Evolutionary conservation across 1,140 invertebrate genomes (phyloP).

Genomic region (Pteromalus puparum): DNA sequence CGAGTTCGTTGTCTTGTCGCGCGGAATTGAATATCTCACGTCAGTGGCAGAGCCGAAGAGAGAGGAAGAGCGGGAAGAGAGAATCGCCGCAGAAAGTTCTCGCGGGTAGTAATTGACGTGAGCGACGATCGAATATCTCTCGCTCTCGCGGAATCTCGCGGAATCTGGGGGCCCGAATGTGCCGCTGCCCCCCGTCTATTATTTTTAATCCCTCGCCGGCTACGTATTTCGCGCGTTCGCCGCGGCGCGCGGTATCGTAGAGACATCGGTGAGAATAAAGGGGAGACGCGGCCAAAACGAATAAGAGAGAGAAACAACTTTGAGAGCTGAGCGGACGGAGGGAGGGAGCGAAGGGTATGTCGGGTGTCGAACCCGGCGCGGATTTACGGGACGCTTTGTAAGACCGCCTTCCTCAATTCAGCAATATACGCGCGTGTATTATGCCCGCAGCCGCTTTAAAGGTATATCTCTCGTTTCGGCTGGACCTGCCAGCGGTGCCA

Average conservation of each 20-base stretch:
- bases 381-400: constrained; percentile 76
- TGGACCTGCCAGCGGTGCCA: neutral
- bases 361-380: constrained; percentile 74
- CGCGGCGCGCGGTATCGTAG: constrained; percentile 48
- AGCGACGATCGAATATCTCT: constrained; percentile 52
- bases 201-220: constrained; percentile 67
- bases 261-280: constrained; percentile 51
- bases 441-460: constrained; percentile 53
- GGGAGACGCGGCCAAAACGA: constrained; percentile 37
- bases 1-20: constrained; percentile 46
- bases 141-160: constrained; percentile 39
- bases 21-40: constrained; percentile 50
- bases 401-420: constrained; percentile 75
- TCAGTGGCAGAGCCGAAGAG: constrained; percentile 19
- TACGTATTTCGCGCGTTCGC: constrained; percentile 63
- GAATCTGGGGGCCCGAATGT: constrained; percentile 43
- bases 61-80: neutral
- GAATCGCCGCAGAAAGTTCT: neutral
- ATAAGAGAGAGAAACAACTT: constrained; percentile 15
- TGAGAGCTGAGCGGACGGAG: too few species aligned
- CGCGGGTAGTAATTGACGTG: constrained; percentile 52
- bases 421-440: constrained; percentile 65
- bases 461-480: constrained; percentile 6
- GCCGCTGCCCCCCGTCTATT: constrained; percentile 59
- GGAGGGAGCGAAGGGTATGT: constrained; percentile 60